Conservation (phyloP, 2,113 vertebrate species). For the Anoplopoma fimbria region DNA sequence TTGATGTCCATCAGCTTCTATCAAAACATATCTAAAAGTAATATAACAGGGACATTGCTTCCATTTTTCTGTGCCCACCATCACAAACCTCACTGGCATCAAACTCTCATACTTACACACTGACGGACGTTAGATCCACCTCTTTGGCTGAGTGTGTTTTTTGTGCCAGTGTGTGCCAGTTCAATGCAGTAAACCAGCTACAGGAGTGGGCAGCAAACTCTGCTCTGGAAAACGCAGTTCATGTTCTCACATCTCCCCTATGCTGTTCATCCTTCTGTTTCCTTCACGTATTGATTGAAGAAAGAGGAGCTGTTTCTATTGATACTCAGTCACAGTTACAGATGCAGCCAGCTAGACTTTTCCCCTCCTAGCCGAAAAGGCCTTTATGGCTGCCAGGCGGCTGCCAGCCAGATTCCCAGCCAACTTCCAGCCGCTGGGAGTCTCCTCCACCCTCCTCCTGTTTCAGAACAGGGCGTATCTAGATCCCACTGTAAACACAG, state of each 20-base stretch:
- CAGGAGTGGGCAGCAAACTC: constrained; percentile 10
- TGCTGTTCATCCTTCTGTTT: neutral
- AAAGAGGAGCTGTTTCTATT: neutral
- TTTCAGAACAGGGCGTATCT: neutral
- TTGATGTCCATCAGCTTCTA: neutral
- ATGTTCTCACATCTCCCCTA: constrained; percentile 34
- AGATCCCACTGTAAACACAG: neutral
- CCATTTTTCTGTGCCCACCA: neutral
- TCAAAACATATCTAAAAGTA: neutral
- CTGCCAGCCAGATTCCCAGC: neutral
- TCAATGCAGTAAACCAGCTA: constrained; percentile 20
- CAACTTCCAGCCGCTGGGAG: neutral
- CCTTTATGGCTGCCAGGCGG: neutral
- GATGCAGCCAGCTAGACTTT: neutral
- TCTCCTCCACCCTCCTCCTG: too few species aligned
- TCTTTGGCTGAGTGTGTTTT: too few species aligned
- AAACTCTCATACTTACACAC: too few species aligned
- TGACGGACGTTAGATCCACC: too few species aligned
- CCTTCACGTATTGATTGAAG: constrained; percentile 17
- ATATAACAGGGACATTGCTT: neutral
- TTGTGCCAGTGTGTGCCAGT: neutral
- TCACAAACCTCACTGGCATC: too few species aligned
- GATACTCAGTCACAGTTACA: neutral
- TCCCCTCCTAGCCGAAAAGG: neutral
- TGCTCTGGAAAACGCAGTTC: constrained; percentile 19